Conservation (phyloP, 2,797 vertebrate genomes). For the Hozukius guyotensis region DNA sequence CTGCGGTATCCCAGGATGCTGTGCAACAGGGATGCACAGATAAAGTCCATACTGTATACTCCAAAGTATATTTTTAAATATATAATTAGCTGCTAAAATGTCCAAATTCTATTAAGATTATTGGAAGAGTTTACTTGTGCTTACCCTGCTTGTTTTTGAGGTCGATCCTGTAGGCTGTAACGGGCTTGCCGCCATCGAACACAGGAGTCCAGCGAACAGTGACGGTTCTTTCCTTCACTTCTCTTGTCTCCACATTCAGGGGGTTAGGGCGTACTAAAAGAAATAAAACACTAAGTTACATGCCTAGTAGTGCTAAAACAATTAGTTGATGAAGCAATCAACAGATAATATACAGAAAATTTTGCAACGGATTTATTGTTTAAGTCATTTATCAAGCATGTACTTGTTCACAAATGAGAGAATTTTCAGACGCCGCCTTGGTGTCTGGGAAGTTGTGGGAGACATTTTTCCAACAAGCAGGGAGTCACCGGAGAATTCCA, state of each 20-base stretch:
- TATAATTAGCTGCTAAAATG: background rate
- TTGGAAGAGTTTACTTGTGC: background rate
- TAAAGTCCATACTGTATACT: background rate
- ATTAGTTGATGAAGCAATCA: background rate
- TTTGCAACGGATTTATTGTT: accelerated
- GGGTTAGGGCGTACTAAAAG: conserved; percentile 58
- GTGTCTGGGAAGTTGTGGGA: background rate
- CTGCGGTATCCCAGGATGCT: conserved; percentile 65
- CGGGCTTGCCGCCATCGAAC: conserved; percentile 68
- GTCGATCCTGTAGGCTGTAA: conserved; percentile 62
- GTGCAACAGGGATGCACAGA: background rate
- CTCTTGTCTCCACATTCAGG: conserved; percentile 44
- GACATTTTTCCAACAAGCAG: background rate
- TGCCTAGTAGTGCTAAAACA: background rate
- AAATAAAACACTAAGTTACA: background rate
- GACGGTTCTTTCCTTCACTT: conserved; percentile 63
- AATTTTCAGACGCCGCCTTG: background rate
- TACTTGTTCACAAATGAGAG: background rate
- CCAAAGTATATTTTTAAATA: background rate
- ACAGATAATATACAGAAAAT: background rate
- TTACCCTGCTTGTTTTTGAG: conserved; percentile 67
- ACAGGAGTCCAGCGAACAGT: conserved; percentile 65
- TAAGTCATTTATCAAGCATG: background rate
- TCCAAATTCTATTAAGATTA: background rate
- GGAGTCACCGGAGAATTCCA: background rate